Percentiles rank a stretch among this genome's conserved stretches.
phyloP scores from a whole-genome alignment of 2,888 invertebrate species.

The Neoaliturus tenellus region DNA sequence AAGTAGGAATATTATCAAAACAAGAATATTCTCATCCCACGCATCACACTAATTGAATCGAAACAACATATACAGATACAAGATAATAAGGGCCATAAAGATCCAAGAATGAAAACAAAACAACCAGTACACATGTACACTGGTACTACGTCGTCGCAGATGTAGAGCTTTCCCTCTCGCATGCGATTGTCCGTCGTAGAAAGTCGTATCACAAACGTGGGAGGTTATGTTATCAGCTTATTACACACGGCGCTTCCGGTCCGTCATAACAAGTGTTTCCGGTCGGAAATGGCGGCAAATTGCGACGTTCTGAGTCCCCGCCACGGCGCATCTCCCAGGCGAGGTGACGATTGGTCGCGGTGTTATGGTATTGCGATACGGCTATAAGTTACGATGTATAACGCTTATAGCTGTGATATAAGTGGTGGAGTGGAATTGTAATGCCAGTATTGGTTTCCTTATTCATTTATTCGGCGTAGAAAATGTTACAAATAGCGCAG shows the following conservation, averaged over 20 bases:
- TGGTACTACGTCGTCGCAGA: not conserved
- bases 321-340: not conserved
- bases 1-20: no score
- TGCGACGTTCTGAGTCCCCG: not conserved
- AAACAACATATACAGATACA: no score
- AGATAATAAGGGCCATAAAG: no score
- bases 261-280: conserved; percentile 21
- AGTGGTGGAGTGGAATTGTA: not conserved
- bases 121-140: no score
- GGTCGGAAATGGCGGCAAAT: conserved; percentile 24
- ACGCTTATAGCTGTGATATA: no score
- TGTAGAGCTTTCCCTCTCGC: conserved; percentile 15
- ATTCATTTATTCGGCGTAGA: no score
- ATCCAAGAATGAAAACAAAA: no score
- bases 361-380: not conserved
- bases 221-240: conserved; percentile 35
- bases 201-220: conserved; percentile 33
- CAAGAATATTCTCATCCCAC: no score
- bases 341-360: not conserved
- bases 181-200: conserved; percentile 13
- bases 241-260: conserved; percentile 19
- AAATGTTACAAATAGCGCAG: no score
- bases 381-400: no score
- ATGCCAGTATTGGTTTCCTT: not conserved
- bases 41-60: no score